These are phyloP conservation scores for Macquaria ambigua DNA, from an alignment of 2,113 vertebrate species.

Conservation along the genomic window DNA sequence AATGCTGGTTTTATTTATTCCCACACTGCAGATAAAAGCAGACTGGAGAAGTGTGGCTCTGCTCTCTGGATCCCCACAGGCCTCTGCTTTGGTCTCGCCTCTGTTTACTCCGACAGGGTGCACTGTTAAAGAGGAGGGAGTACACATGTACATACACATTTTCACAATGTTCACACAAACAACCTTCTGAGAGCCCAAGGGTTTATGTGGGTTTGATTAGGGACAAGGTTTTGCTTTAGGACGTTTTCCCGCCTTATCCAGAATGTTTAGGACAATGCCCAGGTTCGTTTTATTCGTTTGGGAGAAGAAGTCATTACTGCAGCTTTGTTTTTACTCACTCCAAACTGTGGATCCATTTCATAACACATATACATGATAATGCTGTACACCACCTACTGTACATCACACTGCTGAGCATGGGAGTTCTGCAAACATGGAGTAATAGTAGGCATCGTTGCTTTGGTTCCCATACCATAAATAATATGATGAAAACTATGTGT, in stretches of 20 bases:
- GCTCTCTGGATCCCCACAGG: conserved; percentile 31
- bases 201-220: not conserved
- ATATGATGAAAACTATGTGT: no score
- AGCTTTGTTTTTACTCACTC: no score
- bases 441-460: no score
- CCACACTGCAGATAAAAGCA: conserved; percentile 47
- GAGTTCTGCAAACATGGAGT: not conserved
- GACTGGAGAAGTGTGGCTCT: conserved; percentile 6
- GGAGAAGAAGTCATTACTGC: not conserved
- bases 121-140: not conserved
- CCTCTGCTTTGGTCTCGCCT: conserved; percentile 23
- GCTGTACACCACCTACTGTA: not conserved
- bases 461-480: no score
- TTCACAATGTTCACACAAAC: conserved; percentile 13
- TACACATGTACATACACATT: not conserved
- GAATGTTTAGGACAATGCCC: not conserved
- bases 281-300: not conserved
- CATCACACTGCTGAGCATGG: not conserved
- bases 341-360: not conserved
- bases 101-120: conserved; percentile 17
- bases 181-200: not conserved
- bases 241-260: not conserved
- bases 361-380: not conserved
- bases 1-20: conserved; percentile 33
- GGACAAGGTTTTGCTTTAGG: not conserved